phyloP scores from a whole-genome alignment of 2,797 vertebrate species.

The Yasuhikotakia modesta region DNA sequence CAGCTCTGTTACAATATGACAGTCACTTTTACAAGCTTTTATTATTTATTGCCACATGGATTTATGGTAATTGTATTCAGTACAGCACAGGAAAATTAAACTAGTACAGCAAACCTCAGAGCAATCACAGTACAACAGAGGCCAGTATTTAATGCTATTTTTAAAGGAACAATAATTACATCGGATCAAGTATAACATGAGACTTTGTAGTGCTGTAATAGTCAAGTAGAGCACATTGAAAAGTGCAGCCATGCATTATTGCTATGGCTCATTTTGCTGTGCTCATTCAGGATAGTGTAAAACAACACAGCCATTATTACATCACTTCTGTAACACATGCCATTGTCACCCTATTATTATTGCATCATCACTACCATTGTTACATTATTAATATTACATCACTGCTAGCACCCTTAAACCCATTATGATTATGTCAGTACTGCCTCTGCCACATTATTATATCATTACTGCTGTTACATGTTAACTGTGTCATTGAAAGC shows the following conservation, averaged over 20 bases:
- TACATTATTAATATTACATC: conserved; percentile 25
- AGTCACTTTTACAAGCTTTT: background rate
- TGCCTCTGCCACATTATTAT: background rate
- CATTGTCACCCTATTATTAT: conserved; percentile 1
- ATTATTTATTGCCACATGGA: background rate
- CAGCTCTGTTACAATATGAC: background rate
- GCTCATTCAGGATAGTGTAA: background rate
- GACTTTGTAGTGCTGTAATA: background rate
- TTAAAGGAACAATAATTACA: background rate
- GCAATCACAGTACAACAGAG: background rate
- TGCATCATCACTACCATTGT: conserved; percentile 20
- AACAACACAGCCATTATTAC: background rate
- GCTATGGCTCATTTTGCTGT: background rate
- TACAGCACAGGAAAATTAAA: background rate
- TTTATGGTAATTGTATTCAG: conserved; percentile 2
- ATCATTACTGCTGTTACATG: background rate
- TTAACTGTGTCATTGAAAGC: background rate
- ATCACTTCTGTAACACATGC: too few species aligned
- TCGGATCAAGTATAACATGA: background rate
- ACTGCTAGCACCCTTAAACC: conserved; percentile 21
- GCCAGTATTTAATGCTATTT: background rate
- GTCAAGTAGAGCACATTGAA: background rate
- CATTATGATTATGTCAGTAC: conserved; percentile 5
- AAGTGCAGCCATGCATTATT: background rate
- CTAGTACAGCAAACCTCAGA: background rate